phyloP scores from a whole-genome alignment of 2,797 vertebrate species.

The Phrynocephalus forsythii region DNA sequence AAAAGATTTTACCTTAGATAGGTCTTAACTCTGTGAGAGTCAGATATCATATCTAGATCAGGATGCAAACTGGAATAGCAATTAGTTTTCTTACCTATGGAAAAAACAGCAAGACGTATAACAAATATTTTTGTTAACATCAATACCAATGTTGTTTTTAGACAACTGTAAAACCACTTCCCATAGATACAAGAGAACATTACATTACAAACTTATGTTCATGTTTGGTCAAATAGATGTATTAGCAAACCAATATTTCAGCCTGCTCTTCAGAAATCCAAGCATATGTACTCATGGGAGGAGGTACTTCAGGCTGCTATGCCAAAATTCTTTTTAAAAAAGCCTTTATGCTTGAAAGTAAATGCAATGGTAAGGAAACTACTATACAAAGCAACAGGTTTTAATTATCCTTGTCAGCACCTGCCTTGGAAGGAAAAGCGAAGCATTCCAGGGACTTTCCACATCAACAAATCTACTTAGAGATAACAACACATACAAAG shows the following conservation, averaged over 20 bases:
- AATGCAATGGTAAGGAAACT: background rate
- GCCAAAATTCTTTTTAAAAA: background rate
- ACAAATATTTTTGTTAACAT: background rate
- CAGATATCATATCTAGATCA: slow-evolving; percentile 52
- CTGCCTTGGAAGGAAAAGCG: background rate
- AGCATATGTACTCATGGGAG: background rate
- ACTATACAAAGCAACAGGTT: background rate
- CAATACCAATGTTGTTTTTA: background rate
- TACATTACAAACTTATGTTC: background rate
- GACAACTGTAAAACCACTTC: background rate
- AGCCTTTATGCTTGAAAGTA: background rate
- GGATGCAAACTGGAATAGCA: slow-evolving; percentile 62
- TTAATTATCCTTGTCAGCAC: background rate
- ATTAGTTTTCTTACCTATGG: slow-evolving; percentile 65
- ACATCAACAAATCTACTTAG: background rate
- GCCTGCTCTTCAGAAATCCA: background rate
- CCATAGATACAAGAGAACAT: background rate
- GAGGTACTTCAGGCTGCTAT: background rate
- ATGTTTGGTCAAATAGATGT: background rate
- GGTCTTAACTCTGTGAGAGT: slow-evolving; percentile 47
- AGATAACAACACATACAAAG: background rate
- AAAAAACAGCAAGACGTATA: slow-evolving; percentile 45
- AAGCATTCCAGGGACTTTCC: background rate
- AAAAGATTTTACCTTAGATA: slow-evolving; percentile 58
- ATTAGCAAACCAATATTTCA: background rate